These are phyloP conservation scores for Andrena chrysosceles DNA, from an alignment of 2,888 invertebrate species.

Conservation along the genomic window DNA sequence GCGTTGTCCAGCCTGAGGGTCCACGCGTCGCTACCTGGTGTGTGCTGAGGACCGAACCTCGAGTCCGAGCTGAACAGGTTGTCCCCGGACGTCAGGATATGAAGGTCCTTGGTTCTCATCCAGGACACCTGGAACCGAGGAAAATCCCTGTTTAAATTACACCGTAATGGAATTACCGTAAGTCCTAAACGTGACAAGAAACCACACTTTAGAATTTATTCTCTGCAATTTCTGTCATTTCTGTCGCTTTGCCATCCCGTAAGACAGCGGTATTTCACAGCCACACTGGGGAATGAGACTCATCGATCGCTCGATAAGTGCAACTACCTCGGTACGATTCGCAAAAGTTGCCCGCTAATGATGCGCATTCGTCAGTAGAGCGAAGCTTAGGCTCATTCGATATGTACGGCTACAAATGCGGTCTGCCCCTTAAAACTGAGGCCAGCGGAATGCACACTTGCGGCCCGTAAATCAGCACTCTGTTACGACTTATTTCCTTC, in stretches of 20 bases:
- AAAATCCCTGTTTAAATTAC: slow-evolving; percentile 16
- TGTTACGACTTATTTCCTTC: slow-evolving; percentile 59
- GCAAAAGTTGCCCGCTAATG: slow-evolving; percentile 39
- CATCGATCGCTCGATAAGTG: slow-evolving; percentile 26
- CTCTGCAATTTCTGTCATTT: slow-evolving; percentile 5
- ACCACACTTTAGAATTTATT: neutral
- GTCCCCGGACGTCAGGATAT: slow-evolving; percentile 89
- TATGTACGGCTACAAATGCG: slow-evolving; percentile 46
- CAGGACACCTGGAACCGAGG: slow-evolving; percentile 88
- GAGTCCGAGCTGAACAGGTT: slow-evolving; percentile 89
- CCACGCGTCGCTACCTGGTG: slow-evolving; percentile 86
- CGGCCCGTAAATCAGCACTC: slow-evolving; percentile 63
- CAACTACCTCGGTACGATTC: neutral
- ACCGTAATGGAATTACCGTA: slow-evolving; percentile 35
- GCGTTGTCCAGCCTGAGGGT: slow-evolving; percentile 88
- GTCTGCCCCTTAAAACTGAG: slow-evolving; percentile 54
- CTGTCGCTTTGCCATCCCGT: neutral
- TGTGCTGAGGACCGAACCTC: slow-evolving; percentile 87
- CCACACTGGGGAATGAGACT: neutral
- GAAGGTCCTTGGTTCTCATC: slow-evolving; percentile 90
- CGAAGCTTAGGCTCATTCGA: slow-evolving; percentile 48
- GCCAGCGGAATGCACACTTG: slow-evolving; percentile 55
- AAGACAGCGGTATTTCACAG: neutral
- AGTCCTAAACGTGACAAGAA: neutral
- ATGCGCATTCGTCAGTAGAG: slow-evolving; percentile 52